Evolutionary conservation across 2,888 invertebrate species (phyloP), one percentile per base, ranked within the genome.

Genomic region (Mantis religiosa): DNA sequence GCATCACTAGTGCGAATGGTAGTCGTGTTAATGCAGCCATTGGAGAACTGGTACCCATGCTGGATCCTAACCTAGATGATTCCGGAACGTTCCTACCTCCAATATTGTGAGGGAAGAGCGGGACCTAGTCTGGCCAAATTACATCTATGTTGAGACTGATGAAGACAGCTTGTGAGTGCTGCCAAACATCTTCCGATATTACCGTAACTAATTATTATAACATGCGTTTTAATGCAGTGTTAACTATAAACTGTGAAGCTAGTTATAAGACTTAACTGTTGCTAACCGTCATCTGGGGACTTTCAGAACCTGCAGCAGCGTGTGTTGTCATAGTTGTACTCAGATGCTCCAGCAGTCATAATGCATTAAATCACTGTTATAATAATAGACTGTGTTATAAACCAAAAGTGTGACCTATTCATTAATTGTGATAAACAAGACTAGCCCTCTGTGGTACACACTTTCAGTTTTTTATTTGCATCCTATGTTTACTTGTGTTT

Each of bases 71-170:
- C 92, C 93, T 95, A 91, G 95, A 95, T 92, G 95, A 95, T 92
- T 95, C 95, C 85, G 95, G 95, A 90, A 95, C 95, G 85, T 95
- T 95, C 92, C 93, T 95, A 91, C 95, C 95, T 85, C 95, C 95
- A 89, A 95, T 95, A 92, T 94, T 95, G 92, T 95, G 94, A 94
- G 47, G 27, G 34, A 87, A 82, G 30, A 82, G 41, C n/a, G 12
- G 9, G 81, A 87, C 82, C 34, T 87, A 87, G 87, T 87, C 82
- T 82, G 87, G 87, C 82, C 82, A 71, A 71, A 71, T 71, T 20
- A 71, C 54, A 71, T 71, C 54, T 20, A 15, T 71, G 15, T 25
- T 71, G 15, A 71, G 54, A 71, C 54, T 71, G 54, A 71, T 71
- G 54, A 14, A 54, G 20, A 54, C 54, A 54, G 54, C 54, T 15